These are phyloP conservation scores for Schlechtendalia chinensis DNA, from an alignment of 1,140 invertebrate genomes.

Conservation along the genomic window DNA sequence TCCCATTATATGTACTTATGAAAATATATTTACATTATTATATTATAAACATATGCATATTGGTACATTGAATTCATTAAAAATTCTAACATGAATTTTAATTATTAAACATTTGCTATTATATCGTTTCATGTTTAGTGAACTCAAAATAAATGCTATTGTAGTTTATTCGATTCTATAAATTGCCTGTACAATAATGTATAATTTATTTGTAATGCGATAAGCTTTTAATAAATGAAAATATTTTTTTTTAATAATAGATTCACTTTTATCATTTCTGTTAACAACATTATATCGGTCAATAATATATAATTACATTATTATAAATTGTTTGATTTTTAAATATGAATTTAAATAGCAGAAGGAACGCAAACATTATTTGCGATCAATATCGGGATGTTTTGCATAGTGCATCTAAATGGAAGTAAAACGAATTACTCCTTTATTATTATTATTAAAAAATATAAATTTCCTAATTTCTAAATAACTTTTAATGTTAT, in stretches of 20 bases:
- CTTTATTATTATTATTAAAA: neutral
- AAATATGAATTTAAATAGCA: neutral
- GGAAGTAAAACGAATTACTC: neutral
- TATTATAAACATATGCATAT: too few species aligned
- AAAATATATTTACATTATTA: too few species aligned
- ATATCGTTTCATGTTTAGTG: neutral
- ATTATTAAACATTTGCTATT: neutral
- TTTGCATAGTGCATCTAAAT: neutral
- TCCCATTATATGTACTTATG: too few species aligned
- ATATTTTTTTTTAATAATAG: neutral
- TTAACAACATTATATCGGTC: constrained; percentile 3
- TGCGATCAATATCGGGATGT: neutral
- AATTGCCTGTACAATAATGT: neutral
- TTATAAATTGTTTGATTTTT: neutral
- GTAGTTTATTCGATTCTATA: neutral
- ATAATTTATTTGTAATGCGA: neutral
- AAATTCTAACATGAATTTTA: too few species aligned
- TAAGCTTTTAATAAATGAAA: neutral
- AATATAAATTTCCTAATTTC: neutral
- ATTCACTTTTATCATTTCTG: neutral
- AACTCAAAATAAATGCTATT: neutral
- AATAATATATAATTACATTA: neutral
- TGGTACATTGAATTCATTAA: too few species aligned
- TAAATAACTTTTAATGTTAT: too few species aligned
- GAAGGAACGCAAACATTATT: neutral